Evolutionary conservation across 2,113 vertebrate genomes (phyloP), one percentile per base, ranked within the genome.

Genomic region (Empidonax traillii): DNA sequence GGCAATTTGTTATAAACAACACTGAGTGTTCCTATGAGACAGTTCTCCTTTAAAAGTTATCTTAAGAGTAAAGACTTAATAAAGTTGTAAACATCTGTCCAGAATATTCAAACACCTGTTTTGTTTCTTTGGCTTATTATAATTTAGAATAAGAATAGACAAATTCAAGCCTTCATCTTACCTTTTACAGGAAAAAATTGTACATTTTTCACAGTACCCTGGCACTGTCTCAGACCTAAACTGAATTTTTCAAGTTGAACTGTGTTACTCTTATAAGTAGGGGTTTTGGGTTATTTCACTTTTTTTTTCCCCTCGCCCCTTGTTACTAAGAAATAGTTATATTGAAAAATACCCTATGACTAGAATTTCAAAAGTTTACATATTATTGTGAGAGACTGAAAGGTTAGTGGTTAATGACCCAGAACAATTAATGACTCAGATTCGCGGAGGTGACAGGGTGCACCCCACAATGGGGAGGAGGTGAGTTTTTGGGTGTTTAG

Each of bases 311-410:
- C 56, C 39, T 88, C 56, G 9, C 27, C 15, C 10, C 12, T 53
- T 75, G 9, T 31, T 94, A 77, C 71, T 7, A 35, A 31, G 30
- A 74, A 94, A 74, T 37, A 95, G 43, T 16, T 93, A 73, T 23
- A 82, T 31, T 67, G 31, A 75, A 89, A 62, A 89, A 44, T 51
- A 59, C 8, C 21, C 49, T 43, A 24, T 49, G 44, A 58, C 35
- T 16, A 83, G 46, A 92, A 91, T 95, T 86, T 93, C n/a, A 68
- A 37, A 72, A 68, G 28, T 76, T 81, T 75, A 56, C 12, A 75
- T 91, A 87, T 66, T 85, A 59, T 41, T 7, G 16, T 6, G 10
- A 56, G 31, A 58, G 51, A 18, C 35, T 7, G 25, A 41, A 41
- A n/a, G 25, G n/a, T 83, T 76, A 53, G 62, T 83, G 69, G 55